These are phyloP conservation scores for Acrocephalus arundinaceus DNA, from an alignment of 2,113 vertebrate genomes.

Conservation along the genomic window DNA sequence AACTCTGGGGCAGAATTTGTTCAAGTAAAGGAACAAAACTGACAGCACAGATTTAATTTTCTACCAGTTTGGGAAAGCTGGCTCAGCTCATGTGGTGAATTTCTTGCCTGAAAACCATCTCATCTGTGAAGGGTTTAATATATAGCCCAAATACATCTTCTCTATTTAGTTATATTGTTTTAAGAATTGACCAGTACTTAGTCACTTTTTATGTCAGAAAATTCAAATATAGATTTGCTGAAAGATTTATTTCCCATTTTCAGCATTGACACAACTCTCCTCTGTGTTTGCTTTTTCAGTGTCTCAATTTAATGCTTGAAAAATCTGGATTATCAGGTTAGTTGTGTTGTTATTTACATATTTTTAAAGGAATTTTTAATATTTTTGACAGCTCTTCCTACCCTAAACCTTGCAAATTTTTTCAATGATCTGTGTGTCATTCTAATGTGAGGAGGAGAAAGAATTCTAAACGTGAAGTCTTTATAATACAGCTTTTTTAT, in stretches of 20 bases:
- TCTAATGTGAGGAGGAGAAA: not conserved
- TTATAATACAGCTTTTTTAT: not conserved
- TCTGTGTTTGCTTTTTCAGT: conserved; percentile 73
- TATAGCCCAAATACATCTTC: not conserved
- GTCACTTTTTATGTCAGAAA: not conserved
- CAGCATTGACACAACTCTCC: not conserved
- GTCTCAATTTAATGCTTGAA: conserved; percentile 85
- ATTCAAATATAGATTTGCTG: not conserved
- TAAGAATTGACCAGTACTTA: not conserved
- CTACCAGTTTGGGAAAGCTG: not conserved
- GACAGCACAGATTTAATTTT: not conserved
- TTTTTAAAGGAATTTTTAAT: not conserved
- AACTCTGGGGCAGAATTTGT: not conserved
- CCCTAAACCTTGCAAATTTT: not conserved
- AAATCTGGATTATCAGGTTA: conserved; percentile 84
- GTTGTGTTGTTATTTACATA: not conserved
- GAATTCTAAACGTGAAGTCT: not conserved
- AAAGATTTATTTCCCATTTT: not conserved
- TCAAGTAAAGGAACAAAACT: not conserved
- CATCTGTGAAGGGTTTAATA: not conserved
- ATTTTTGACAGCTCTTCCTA: not conserved
- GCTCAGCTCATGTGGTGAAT: not conserved
- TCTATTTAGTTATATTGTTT: not conserved
- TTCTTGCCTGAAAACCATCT: not conserved
- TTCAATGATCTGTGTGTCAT: not conserved